phyloP scores from a whole-genome alignment of 2,888 invertebrate genomes.

The Drosophila neotestacea region DNA sequence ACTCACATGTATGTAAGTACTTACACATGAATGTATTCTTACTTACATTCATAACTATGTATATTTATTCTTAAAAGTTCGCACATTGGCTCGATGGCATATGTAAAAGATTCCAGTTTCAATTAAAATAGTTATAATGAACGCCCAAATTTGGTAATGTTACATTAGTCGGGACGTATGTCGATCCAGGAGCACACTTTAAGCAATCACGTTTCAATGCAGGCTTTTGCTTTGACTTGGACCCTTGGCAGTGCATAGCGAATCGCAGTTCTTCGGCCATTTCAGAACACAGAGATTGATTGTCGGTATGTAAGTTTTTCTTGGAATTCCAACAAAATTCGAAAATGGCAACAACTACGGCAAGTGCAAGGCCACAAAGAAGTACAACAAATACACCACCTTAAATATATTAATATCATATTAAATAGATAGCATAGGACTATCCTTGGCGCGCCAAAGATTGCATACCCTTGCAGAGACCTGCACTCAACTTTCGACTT shows the following conservation, averaged over 20 bases:
- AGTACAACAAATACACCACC: slow-evolving; percentile 99
- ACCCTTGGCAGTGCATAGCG: slow-evolving; percentile 94
- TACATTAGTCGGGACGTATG: slow-evolving; percentile 88
- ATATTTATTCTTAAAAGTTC: slow-evolving; percentile 5
- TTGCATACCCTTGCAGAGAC: no score
- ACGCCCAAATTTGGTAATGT: slow-evolving; percentile 78
- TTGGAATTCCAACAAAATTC: slow-evolving; percentile 98
- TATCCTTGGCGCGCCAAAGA: no score
- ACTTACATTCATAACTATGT: background rate
- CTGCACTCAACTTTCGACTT: no score
- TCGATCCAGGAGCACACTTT: slow-evolving; percentile 90
- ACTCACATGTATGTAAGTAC: slow-evolving; percentile 3
- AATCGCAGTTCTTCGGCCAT: slow-evolving; percentile 97
- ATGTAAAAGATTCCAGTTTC: slow-evolving; percentile 22
- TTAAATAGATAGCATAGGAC: background rate
- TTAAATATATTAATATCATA: slow-evolving; percentile 29
- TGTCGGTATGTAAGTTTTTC: slow-evolving; percentile 93
- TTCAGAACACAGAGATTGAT: slow-evolving; percentile 96
- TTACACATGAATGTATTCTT: background rate
- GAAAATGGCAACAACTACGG: slow-evolving; percentile 95
- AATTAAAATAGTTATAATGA: slow-evolving; percentile 85
- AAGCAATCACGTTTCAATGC: slow-evolving; percentile 91
- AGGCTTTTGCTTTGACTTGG: slow-evolving; percentile 91
- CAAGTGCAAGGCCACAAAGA: slow-evolving; percentile 95
- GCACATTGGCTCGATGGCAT: background rate